Percentiles rank a stretch among this genome's conserved stretches.
Conservation (phyloP, 2,888 invertebrate genomes). For the Catocala sponsa region DNA sequence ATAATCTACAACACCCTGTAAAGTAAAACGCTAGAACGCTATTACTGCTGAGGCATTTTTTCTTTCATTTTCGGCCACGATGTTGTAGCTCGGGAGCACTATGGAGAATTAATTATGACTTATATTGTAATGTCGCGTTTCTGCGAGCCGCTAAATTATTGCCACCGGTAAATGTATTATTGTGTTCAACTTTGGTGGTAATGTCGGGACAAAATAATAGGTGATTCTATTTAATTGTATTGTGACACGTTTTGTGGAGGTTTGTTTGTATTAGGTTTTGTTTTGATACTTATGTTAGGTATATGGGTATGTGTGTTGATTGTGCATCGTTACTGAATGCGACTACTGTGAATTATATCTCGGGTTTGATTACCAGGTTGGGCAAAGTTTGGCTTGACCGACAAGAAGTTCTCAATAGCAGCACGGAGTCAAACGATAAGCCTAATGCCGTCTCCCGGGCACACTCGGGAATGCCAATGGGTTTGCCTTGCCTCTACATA, state of each 20-base stretch:
- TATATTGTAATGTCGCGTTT: slow-evolving; percentile 49
- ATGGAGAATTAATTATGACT: slow-evolving; percentile 55
- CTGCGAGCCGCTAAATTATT: slow-evolving; percentile 37
- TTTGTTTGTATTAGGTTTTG: too few species aligned
- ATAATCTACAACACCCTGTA: slow-evolving; percentile 16
- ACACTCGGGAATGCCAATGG: too few species aligned
- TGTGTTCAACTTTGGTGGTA: slow-evolving; percentile 22
- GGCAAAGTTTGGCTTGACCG: too few species aligned
- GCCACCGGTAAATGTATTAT: slow-evolving; percentile 37
- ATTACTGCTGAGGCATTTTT: slow-evolving; percentile 43
- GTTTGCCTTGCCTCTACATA: too few species aligned
- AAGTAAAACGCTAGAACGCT: slow-evolving; percentile 34
- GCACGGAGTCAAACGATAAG: too few species aligned
- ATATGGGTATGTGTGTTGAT: too few species aligned
- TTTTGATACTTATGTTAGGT: too few species aligned
- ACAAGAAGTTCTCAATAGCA: too few species aligned
- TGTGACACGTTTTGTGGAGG: neutral
- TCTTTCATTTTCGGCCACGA: slow-evolving; percentile 48
- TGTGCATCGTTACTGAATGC: too few species aligned
- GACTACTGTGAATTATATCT: too few species aligned
- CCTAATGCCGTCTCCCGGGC: too few species aligned
- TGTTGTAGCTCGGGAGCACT: slow-evolving; percentile 41
- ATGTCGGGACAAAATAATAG: neutral
- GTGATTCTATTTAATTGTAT: neutral
- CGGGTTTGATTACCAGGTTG: too few species aligned